Percentiles rank a stretch among this genome's conserved stretches.
Evolutionary conservation across 2,888 invertebrate species (phyloP).

Genomic region (Ethmia dodecea): DNA sequence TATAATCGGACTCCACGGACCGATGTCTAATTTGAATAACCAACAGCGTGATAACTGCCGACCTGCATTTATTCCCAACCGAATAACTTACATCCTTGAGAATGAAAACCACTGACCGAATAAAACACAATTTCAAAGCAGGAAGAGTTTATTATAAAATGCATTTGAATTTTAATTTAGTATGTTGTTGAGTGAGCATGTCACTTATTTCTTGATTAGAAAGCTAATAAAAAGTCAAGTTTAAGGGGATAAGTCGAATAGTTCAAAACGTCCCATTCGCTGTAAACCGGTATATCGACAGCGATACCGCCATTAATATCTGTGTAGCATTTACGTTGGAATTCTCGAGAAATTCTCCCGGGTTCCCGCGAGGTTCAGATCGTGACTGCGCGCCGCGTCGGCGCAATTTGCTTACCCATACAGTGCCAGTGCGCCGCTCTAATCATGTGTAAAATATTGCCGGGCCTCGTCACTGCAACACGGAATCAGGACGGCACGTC

Average conservation of each 20-base stretch:
- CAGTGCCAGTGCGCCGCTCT: slow-evolving; percentile 63
- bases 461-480: slow-evolving; percentile 58
- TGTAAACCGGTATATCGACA: slow-evolving; percentile 37
- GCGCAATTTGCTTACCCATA: slow-evolving; percentile 77
- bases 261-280: slow-evolving; percentile 15
- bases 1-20: slow-evolving; percentile 52
- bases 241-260: slow-evolving; percentile 5
- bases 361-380: slow-evolving; percentile 73
- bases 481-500: slow-evolving; percentile 60
- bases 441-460: slow-evolving; percentile 77
- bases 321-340: slow-evolving; percentile 69
- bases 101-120: slow-evolving; percentile 24
- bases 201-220: slow-evolving; percentile 26
- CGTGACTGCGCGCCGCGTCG: slow-evolving; percentile 72
- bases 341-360: slow-evolving; percentile 70
- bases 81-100: slow-evolving; percentile 46
- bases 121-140: slow-evolving; percentile 25
- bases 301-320: slow-evolving; percentile 65
- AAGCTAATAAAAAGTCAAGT: slow-evolving; percentile 25
- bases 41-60: slow-evolving; percentile 37
- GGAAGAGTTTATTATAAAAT: slow-evolving; percentile 27
- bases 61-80: slow-evolving; percentile 44
- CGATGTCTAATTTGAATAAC: slow-evolving; percentile 66
- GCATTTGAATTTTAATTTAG: slow-evolving; percentile 30
- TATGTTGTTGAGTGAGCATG: slow-evolving; percentile 19